Evolutionary conservation across 1,140 invertebrate species (phyloP).

Genomic region (Adoxophyes honmai): DNA sequence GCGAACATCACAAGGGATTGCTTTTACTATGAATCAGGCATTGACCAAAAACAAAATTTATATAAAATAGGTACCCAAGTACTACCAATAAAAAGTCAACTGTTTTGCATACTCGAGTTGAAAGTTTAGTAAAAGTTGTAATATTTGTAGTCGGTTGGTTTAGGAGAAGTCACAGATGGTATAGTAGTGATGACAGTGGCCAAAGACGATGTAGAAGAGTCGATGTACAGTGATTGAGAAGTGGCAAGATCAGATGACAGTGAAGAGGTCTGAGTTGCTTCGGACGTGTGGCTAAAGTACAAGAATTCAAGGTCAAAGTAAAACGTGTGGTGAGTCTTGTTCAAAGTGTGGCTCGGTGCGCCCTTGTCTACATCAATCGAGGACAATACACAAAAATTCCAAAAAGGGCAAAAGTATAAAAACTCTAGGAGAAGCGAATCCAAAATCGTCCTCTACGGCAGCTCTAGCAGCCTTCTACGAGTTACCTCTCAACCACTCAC

Average conservation of each 20-base stretch:
- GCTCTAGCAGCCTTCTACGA: conserved; percentile 49
- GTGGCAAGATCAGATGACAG: not conserved
- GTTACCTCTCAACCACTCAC: conserved; percentile 71
- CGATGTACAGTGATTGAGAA: not conserved
- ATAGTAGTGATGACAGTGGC: not conserved
- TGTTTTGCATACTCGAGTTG: not conserved
- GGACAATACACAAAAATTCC: conserved; percentile 26
- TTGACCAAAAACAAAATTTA: not conserved
- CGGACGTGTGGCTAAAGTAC: not conserved
- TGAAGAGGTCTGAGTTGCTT: not conserved
- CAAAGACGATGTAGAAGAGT: conserved; percentile 8
- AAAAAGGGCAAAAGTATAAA: conserved; percentile 37
- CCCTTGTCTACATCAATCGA: conserved; percentile 12
- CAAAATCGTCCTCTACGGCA: conserved; percentile 54
- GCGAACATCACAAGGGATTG: not conserved
- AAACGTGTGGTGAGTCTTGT: conserved; percentile 13
- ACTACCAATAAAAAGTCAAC: not conserved
- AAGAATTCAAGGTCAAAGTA: not conserved
- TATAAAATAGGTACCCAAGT: not conserved
- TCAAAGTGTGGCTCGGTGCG: conserved; percentile 3
- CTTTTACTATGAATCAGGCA: not conserved
- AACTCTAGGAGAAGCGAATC: conserved; percentile 53
- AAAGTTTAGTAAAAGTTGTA: not conserved
- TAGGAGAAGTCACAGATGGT: not conserved
- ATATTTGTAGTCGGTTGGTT: not conserved